phyloP scores from a whole-genome alignment of 2,888 invertebrate genomes.

The Pristionchus fissidentatus region DNA sequence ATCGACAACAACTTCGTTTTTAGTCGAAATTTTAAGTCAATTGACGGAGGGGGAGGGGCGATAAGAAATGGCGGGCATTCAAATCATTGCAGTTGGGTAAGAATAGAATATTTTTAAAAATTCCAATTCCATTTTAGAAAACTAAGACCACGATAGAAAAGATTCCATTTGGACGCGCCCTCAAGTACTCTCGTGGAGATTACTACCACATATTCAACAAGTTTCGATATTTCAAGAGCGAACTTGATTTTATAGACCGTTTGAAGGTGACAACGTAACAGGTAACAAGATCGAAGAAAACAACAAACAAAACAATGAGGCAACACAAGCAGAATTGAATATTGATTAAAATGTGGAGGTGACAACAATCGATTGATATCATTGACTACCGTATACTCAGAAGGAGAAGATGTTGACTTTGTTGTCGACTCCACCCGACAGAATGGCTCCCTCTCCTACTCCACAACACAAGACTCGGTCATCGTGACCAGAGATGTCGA shows the following conservation, averaged over 20 bases:
- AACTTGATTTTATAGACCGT: not conserved
- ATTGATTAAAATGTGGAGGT: too few relatives aligned
- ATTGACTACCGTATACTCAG: constrained; percentile 4
- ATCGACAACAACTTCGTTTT: too few relatives aligned
- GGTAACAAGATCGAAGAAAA: not conserved
- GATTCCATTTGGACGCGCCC: too few relatives aligned
- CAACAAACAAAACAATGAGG: constrained; percentile 29
- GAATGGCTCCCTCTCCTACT: constrained; percentile 78
- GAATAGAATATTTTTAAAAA: too few relatives aligned
- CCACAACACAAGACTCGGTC: constrained; percentile 86
- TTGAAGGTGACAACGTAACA: constrained; percentile 17
- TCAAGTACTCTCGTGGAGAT: not conserved
- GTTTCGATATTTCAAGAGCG: not conserved
- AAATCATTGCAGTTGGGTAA: too few relatives aligned
- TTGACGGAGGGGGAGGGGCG: too few relatives aligned
- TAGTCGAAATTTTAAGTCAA: too few relatives aligned
- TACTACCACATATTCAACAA: not conserved
- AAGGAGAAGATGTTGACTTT: constrained; percentile 82
- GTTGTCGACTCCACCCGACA: constrained; percentile 94
- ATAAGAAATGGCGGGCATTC: too few relatives aligned
- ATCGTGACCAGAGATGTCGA: constrained; percentile 91
- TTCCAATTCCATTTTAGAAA: too few relatives aligned
- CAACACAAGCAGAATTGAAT: too few relatives aligned
- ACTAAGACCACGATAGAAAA: too few relatives aligned
- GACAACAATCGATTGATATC: constrained; percentile 4